A percentile compares a stretch with the other conserved stretches of the same genome.
phyloP scores from a whole-genome alignment of 2,888 invertebrate genomes.

The Diadegma fenestrale region DNA sequence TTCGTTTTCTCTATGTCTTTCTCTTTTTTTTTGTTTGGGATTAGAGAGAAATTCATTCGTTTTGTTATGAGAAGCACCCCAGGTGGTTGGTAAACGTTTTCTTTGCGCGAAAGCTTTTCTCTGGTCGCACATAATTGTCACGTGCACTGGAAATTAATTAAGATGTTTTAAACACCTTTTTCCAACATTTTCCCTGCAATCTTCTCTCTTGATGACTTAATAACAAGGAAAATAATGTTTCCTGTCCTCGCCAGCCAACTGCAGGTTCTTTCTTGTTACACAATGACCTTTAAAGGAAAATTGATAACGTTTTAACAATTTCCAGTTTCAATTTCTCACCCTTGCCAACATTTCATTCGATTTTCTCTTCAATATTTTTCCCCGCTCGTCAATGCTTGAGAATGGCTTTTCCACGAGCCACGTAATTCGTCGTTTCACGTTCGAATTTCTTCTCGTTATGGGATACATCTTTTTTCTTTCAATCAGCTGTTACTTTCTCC shows the following conservation, averaged over 20 bases:
- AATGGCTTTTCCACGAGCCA: neutral
- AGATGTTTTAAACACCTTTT: conserved; percentile 18
- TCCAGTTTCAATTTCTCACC: neutral
- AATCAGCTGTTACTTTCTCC: neutral
- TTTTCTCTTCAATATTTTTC: neutral
- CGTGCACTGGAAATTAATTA: conserved; percentile 30
- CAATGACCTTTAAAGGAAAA: conserved; percentile 1
- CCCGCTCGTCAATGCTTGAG: neutral
- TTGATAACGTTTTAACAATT: neutral
- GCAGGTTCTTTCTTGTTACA: neutral
- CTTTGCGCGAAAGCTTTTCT: conserved; percentile 24
- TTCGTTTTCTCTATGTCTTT: conserved; percentile 6
- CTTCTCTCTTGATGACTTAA: conserved; percentile 15
- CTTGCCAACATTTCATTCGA: neutral
- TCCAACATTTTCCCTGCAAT: conserved; percentile 25
- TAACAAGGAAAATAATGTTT: conserved; percentile 14
- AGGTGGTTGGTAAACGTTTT: conserved; percentile 32
- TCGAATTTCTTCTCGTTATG: conserved; percentile 10
- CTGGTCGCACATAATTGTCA: conserved; percentile 11
- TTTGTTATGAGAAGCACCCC: conserved; percentile 21
- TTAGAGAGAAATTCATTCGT: conserved; percentile 41
- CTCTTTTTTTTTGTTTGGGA: neutral
- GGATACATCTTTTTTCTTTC: conserved; percentile 9
- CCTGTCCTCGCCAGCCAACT: neutral
- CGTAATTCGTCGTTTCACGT: conserved; percentile 33